Evolutionary conservation across 2,113 vertebrate species (phyloP).

Genomic region (Erythrocercus mccallii): DNA sequence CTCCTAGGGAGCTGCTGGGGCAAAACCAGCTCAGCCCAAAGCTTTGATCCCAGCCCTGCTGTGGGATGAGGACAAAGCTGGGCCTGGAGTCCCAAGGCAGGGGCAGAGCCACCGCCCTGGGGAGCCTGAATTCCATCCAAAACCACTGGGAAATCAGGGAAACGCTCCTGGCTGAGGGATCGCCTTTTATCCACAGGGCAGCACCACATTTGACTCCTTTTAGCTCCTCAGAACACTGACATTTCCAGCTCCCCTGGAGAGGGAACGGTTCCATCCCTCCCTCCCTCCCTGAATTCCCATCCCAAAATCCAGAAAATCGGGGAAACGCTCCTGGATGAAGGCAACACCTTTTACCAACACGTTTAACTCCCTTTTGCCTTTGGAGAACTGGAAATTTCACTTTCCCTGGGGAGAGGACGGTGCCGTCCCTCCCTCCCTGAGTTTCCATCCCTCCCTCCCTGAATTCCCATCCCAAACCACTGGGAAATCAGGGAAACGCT

Average conservation of each 20-base stretch:
- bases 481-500: background rate
- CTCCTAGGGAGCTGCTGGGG: background rate
- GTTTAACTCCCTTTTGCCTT: background rate
- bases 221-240: rapidly evolving
- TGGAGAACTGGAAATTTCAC: rapidly evolving
- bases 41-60: rapidly evolving
- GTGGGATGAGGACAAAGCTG: background rate
- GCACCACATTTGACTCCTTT: background rate
- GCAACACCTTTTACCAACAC: too few relatives aligned
- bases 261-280: background rate
- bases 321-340: too few relatives aligned
- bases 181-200: background rate
- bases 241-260: background rate
- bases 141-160: background rate
- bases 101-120: background rate
- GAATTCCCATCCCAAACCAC: background rate
- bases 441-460: background rate
- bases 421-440: too few relatives aligned
- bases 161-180: background rate
- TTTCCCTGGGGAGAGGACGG: rapidly evolving
- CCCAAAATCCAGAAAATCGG: too few relatives aligned
- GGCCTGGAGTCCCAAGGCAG: background rate
- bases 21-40: background rate
- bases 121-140: background rate
- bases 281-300: background rate